phyloP scores from a whole-genome alignment of 2,797 vertebrate genomes.

The Nothura maculosa region DNA sequence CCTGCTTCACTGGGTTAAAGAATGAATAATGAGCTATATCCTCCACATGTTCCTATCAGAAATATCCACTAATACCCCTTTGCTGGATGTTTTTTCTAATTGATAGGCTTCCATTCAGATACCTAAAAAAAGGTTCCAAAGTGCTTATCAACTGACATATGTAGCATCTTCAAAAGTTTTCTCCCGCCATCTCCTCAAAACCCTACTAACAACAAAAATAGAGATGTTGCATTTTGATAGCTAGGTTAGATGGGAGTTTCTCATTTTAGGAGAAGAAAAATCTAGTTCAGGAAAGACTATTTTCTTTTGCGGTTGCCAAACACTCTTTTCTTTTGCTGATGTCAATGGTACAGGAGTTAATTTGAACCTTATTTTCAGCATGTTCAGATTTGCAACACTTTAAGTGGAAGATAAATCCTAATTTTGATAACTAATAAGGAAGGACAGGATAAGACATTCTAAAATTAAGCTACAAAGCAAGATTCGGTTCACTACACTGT shows the following conservation, averaged over 20 bases:
- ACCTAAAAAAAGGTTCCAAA: not conserved
- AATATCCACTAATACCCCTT: not conserved
- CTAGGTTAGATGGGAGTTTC: not conserved
- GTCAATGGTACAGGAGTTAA: not conserved
- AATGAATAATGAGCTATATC: not conserved
- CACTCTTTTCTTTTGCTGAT: not conserved
- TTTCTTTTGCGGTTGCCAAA: not conserved
- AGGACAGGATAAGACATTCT: not conserved
- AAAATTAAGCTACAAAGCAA: not conserved
- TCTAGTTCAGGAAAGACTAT: not conserved
- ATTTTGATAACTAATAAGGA: not conserved
- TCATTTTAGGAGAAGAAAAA: slow-evolving; percentile 8
- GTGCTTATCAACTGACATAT: not conserved
- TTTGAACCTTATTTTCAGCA: not conserved
- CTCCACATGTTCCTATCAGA: not conserved
- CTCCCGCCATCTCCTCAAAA: too few relatives aligned
- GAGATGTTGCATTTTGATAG: not conserved
- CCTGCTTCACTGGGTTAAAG: not conserved
- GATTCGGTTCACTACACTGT: not conserved
- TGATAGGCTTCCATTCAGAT: not conserved
- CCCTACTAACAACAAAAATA: not conserved
- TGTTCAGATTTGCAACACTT: not conserved
- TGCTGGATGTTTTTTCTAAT: not conserved
- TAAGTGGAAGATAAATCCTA: not conserved
- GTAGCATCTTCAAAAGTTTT: not conserved